These are phyloP conservation scores for Apamea epomidion DNA, from an alignment of 2,888 invertebrate species.

Conservation along the genomic window DNA sequence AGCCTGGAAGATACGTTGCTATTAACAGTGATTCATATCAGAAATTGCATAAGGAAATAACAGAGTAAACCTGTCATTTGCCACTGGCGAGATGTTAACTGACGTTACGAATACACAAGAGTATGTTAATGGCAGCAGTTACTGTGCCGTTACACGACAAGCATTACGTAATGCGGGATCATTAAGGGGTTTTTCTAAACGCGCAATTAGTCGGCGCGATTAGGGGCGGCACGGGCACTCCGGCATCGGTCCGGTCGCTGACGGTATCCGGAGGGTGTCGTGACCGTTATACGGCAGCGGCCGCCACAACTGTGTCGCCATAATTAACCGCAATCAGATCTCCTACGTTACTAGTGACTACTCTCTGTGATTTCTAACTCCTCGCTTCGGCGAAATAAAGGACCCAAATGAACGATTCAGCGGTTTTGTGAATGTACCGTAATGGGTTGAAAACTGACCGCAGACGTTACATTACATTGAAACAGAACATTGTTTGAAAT, in stretches of 20 bases:
- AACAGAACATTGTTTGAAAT: conserved; percentile 19
- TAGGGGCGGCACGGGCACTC: conserved; percentile 67
- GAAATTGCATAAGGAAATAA: conserved; percentile 45
- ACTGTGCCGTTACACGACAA: conserved; percentile 62
- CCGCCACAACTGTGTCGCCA: conserved; percentile 60
- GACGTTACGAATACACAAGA: conserved; percentile 49
- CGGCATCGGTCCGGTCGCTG: conserved; percentile 16
- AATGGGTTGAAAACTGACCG: conserved; percentile 51
- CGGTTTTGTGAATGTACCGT: conserved; percentile 53
- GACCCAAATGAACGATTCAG: conserved; percentile 41
- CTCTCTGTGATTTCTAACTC: conserved; percentile 53
- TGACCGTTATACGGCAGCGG: conserved; percentile 69
- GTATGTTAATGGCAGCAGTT: conserved; percentile 69
- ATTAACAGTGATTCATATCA: conserved; percentile 36
- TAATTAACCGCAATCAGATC: conserved; percentile 73
- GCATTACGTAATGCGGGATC: conserved; percentile 61
- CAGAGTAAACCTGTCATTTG: conserved; percentile 48
- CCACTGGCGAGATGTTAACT: conserved; percentile 51
- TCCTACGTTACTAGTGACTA: conserved; percentile 50
- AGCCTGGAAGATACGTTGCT: background rate
- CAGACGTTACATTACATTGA: conserved; percentile 20
- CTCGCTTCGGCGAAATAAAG: conserved; percentile 41
- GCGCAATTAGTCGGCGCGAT: conserved; percentile 73
- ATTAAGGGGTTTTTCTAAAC: conserved; percentile 73
- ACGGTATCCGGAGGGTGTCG: conserved; percentile 68